phyloP scores from a whole-genome alignment of 2,888 invertebrate genomes.

The Diarsia brunnea region DNA sequence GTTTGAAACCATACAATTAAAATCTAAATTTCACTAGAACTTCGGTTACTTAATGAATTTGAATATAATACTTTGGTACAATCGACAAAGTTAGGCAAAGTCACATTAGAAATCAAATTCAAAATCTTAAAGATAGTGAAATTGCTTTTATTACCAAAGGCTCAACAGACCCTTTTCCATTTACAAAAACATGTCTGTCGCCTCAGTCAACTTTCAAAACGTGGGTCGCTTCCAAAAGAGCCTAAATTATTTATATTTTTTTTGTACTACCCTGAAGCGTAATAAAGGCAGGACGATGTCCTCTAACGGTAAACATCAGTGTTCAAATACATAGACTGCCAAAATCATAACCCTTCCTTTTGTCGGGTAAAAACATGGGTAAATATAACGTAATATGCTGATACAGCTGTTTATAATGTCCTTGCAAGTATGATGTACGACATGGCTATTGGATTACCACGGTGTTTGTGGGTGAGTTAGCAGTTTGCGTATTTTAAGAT shows the following conservation, averaged over 20 bases:
- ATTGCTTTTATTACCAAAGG: not conserved
- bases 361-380: conserved; percentile 10
- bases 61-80: not conserved
- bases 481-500: conserved; percentile 26
- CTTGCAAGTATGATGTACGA: conserved; percentile 13
- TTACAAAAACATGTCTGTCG: not conserved
- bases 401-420: conserved; percentile 37
- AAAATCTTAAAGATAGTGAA: not conserved
- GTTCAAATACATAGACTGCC: too few relatives aligned
- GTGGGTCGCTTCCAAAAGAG: conserved; percentile 8
- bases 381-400: conserved; percentile 13
- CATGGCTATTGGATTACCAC: conserved; percentile 9
- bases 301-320: conserved; percentile 2
- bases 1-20: not conserved
- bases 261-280: not conserved
- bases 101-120: not conserved
- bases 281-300: conserved; percentile 9
- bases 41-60: not conserved
- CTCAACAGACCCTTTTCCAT: not conserved
- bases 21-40: not conserved
- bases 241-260: not conserved
- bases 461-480: conserved; percentile 11
- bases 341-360: too few relatives aligned
- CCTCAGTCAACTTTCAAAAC: not conserved
- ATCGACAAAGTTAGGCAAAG: not conserved